A percentile compares a stretch with the other conserved stretches of the same genome.
Conservation (phyloP, 2,888 invertebrate genomes). For the Augiades crinisus region DNA sequence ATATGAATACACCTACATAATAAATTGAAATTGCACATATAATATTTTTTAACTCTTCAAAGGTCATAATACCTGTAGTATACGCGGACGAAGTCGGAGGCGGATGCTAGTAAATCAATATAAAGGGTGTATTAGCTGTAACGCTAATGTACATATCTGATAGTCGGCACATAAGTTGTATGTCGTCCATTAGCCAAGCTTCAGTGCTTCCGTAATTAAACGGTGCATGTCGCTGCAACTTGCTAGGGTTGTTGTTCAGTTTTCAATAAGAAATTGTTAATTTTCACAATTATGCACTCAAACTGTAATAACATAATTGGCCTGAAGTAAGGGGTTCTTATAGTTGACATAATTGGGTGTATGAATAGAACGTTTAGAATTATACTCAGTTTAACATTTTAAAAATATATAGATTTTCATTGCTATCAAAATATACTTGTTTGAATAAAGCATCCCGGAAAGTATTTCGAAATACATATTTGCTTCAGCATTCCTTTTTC, state of each 20-base stretch:
- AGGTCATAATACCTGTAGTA: no score
- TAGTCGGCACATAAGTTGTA: conserved; percentile 22
- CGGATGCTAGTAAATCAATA: conserved; percentile 24
- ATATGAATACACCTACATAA: no score
- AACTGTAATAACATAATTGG: no score
- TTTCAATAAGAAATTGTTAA: not conserved
- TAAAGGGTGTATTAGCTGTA: conserved; percentile 22
- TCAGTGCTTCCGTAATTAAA: conserved; percentile 24
- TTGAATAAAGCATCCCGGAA: not conserved
- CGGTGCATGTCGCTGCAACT: conserved; percentile 22
- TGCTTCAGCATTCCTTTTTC: not conserved
- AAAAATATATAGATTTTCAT: not conserved
- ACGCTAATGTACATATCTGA: conserved; percentile 26
- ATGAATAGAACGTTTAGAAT: no score
- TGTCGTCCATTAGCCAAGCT: conserved; percentile 24
- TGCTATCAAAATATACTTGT: not conserved
- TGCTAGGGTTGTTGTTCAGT: conserved; percentile 16
- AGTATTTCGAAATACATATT: not conserved
- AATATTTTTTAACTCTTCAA: no score
- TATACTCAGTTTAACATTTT: not conserved
- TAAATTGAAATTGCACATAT: no score
- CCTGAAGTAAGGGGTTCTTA: no score
- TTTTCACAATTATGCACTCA: no score
- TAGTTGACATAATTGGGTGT: no score
- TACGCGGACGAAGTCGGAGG: no score